A percentile compares a stretch with the other conserved stretches of the same genome.
phyloP scores from a whole-genome alignment of 2,113 vertebrate genomes.

The Psilopsiagon aurifrons region DNA sequence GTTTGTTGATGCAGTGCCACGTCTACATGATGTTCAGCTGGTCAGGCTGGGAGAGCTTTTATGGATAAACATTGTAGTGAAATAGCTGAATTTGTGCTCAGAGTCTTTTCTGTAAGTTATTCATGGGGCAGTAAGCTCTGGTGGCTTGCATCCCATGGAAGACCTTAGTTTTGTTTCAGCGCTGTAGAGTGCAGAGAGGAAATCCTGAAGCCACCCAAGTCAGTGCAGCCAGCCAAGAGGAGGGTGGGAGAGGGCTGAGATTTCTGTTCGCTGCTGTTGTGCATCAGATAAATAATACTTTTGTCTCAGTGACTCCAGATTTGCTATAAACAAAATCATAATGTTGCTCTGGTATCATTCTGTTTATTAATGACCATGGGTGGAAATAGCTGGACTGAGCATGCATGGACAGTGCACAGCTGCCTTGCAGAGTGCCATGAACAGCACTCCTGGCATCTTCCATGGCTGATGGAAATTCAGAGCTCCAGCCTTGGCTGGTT shows the following conservation, averaged over 20 bases:
- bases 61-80: not conserved
- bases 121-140: not conserved
- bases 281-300: not conserved
- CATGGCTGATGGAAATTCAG: not conserved
- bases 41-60: not conserved
- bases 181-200: no score
- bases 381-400: not conserved
- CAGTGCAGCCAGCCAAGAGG: not conserved
- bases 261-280: not conserved
- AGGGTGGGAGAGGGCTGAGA: not conserved
- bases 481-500: not conserved
- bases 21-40: not conserved
- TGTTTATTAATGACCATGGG: no score
- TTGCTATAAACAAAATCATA: not conserved
- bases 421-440: not conserved
- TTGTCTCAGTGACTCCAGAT: not conserved
- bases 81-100: not conserved
- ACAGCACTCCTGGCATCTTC: not conserved
- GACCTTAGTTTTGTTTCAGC: fast-evolving
- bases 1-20: not conserved
- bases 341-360: not conserved
- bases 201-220: not conserved
- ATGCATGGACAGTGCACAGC: not conserved
- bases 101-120: not conserved
- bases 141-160: not conserved